Evolutionary conservation across 2,797 vertebrate species (phyloP).

Genomic region (Poeciliopsis turneri): DNA sequence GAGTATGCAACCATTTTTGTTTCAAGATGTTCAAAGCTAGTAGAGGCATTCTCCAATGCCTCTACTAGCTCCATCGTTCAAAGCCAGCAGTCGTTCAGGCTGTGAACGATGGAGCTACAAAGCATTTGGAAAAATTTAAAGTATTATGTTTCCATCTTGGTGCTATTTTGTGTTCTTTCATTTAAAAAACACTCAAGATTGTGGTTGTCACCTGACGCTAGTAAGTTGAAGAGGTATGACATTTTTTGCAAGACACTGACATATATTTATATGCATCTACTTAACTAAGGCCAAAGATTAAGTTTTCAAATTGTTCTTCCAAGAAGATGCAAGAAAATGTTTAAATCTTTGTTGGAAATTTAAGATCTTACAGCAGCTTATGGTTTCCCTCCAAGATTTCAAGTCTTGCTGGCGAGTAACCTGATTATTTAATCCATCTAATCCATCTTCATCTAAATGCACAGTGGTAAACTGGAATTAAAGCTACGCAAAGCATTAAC

Average conservation of each 20-base stretch:
- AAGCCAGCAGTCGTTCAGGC: too few species aligned
- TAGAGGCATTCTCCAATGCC: not conserved
- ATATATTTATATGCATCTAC: not conserved
- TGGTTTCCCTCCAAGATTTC: not conserved
- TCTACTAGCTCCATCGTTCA: too few species aligned
- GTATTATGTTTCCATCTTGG: not conserved
- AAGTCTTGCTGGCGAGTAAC: not conserved
- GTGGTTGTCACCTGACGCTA: not conserved
- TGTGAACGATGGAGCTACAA: not conserved
- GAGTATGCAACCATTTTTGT: not conserved
- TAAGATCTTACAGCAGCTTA: not conserved
- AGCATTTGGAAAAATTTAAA: not conserved
- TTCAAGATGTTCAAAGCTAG: not conserved
- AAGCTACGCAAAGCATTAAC: not conserved
- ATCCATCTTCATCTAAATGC: not conserved
- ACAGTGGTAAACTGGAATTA: not conserved
- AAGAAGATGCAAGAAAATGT: not conserved
- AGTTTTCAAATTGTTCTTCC: not conserved
- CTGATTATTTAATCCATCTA: conserved; percentile 3
- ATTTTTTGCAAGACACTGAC: not conserved
- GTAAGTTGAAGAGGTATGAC: too few species aligned
- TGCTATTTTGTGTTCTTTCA: not conserved
- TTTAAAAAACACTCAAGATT: not conserved
- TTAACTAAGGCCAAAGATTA: not conserved
- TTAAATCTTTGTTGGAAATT: not conserved